phyloP scores from a whole-genome alignment of 2,113 vertebrate genomes.

The Lophotis ruficrista region DNA sequence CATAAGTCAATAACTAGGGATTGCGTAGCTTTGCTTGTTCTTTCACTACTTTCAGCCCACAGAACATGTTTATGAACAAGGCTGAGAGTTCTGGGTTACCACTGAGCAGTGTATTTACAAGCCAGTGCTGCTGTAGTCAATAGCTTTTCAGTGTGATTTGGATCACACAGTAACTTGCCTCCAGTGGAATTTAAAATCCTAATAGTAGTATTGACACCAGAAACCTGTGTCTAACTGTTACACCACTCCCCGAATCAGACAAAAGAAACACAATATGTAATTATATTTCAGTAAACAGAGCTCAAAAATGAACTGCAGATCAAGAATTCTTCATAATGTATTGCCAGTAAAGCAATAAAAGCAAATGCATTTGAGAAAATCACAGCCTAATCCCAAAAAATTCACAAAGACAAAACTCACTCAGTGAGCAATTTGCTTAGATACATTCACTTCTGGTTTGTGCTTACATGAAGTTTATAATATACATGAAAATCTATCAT shows the following conservation, averaged over 20 bases:
- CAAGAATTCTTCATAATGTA: not conserved
- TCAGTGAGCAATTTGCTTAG: conserved; percentile 19
- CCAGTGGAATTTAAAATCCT: conserved; percentile 33
- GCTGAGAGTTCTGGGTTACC: not conserved
- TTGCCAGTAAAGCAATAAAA: conserved; percentile 7
- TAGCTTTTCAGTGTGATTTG: conserved; percentile 1
- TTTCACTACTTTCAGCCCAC: not conserved
- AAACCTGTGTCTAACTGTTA: not conserved
- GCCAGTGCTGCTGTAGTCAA: not conserved
- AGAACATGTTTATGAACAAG: not conserved
- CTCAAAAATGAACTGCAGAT: not conserved
- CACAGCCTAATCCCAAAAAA: conserved; percentile 8
- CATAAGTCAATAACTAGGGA: not conserved
- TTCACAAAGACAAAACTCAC: conserved; percentile 8
- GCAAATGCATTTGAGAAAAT: conserved; percentile 10
- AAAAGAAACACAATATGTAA: not conserved
- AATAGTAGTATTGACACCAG: not conserved
- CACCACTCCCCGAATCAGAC: not conserved
- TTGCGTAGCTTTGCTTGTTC: not conserved
- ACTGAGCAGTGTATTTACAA: not conserved
- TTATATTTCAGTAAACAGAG: conserved; percentile 27
- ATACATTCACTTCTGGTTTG: conserved; percentile 16
- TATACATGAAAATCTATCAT: not conserved
- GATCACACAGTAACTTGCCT: not conserved
- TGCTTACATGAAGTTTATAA: not conserved